Percentiles rank a stretch among this genome's conserved stretches.
Evolutionary conservation across 1,140 invertebrate species (phyloP).

Genomic region (Drosophila kepulauana): DNA sequence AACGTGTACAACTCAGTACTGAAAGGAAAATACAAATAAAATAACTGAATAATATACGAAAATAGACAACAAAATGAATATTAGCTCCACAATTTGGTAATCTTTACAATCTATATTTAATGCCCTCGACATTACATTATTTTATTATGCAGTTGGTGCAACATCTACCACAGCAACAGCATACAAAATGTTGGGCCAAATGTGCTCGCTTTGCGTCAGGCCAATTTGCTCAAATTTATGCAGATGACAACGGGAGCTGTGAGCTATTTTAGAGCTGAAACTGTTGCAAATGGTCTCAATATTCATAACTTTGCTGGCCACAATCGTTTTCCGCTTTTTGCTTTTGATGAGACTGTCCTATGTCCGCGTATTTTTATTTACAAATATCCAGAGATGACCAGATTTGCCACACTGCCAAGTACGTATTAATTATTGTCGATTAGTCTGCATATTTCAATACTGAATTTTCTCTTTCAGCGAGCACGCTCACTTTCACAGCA

Average conservation of each 20-base stretch:
- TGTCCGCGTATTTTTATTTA: slow-evolving; percentile 60
- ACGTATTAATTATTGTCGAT: slow-evolving; percentile 16
- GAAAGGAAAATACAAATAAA: not conserved
- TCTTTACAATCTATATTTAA: not conserved
- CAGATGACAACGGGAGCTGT: slow-evolving; percentile 54
- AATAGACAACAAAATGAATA: slow-evolving; percentile 59
- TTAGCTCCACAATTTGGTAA: slow-evolving; percentile 61
- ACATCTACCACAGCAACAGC: slow-evolving; percentile 43
- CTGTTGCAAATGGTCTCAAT: slow-evolving; percentile 47
- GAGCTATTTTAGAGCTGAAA: slow-evolving; percentile 68
- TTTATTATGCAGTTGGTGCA: slow-evolving; percentile 53
- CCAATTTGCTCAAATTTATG: slow-evolving; percentile 60
- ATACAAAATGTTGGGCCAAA: slow-evolving; percentile 68
- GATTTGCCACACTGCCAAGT: slow-evolving; percentile 58
- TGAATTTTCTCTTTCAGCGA: not conserved
- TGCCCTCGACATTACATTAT: not conserved
- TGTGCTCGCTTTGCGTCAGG: slow-evolving; percentile 57
- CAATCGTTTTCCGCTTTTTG: slow-evolving; percentile 72
- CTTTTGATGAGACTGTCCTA: slow-evolving; percentile 59
- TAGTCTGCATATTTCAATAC: not conserved
- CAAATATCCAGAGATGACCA: slow-evolving; percentile 69
- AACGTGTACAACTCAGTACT: not conserved
- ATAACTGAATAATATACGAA: not conserved
- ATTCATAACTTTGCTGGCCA: slow-evolving; percentile 61
- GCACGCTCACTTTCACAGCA: slow-evolving; percentile 34